Evolutionary conservation across 2,797 vertebrate genomes (phyloP), one percentile per base, ranked within the genome.

Genomic region (Alfaro cultratus): DNA sequence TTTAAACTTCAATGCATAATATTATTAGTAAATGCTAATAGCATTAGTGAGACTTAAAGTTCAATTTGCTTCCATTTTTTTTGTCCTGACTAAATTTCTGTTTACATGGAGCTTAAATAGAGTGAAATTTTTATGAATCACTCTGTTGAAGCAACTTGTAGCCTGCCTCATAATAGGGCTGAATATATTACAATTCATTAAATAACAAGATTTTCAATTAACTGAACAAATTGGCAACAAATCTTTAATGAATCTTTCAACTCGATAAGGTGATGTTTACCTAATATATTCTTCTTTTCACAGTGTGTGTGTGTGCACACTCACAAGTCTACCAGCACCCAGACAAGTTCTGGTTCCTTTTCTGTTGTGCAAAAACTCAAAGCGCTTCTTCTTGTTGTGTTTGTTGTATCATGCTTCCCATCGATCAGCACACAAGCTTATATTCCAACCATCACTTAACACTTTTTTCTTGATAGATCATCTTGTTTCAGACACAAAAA

Each of bases 401-500:
- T 36, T 70, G 34, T 41, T 68, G 64, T 41, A 68, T 68, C 64
- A 68, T 1, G 64, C 64, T 71, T 18, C 45, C 12, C 43, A 71
- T 71, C 47, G 2, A 51, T 51, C 46, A 51, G 47, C 72, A 74
- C 29, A 26, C 10, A 39, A 6, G 4, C 31, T 5, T 15, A 23
- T 36, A 53, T 26, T 74, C 13, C 18, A 74, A 39, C 5, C 1
- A 21, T 74, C 11, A 3, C 18, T 29, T 57, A 43, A 1, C 12
- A 75, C 23, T 3, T 11, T 43, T 18, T 73, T 26, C 34, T 23
- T 29, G 0, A 13, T n/a, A 43, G 67, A n/a, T 16, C 45, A 16
- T 5, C 43, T 60, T 78, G n/a, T n/a, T 74, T 79, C 29, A 26
- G 21, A 49, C 16, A 64, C 8, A 75, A 26, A 36, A 36, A 75